Percentiles rank a stretch among this genome's conserved stretches.
phyloP scores from a whole-genome alignment of 2,888 invertebrate genomes.

The Cataglyphis cursor region DNA sequence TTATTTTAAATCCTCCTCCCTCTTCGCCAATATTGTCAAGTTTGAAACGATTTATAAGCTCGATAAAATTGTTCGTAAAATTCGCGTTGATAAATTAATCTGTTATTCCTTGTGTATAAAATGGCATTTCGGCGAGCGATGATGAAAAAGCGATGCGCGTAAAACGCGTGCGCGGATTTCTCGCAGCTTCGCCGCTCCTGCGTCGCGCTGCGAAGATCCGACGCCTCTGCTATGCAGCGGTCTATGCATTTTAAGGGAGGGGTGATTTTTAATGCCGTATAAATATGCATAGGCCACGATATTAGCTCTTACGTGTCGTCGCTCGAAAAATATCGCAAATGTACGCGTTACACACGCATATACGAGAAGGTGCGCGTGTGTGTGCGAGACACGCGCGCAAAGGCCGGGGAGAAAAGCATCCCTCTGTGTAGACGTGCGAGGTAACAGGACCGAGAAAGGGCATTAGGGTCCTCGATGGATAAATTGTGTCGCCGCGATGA shows the following conservation, averaged over 20 bases:
- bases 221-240: constrained; percentile 80
- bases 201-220: constrained; percentile 69
- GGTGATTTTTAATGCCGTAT: constrained; percentile 86
- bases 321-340: constrained; percentile 82
- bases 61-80: constrained; percentile 18
- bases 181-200: constrained; percentile 38
- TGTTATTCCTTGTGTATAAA: constrained; percentile 23
- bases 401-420: constrained; percentile 72
- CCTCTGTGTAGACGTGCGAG: constrained; percentile 68
- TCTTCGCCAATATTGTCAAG: not conserved
- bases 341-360: constrained; percentile 36
- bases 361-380: constrained; percentile 28
- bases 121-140: constrained; percentile 20
- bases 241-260: constrained; percentile 85
- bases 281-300: constrained; percentile 86
- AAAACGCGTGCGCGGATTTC: constrained; percentile 55
- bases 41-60: not conserved
- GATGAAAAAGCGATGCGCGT: constrained; percentile 38
- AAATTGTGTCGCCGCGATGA: constrained; percentile 87
- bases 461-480: constrained; percentile 85
- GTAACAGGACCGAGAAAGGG: constrained; percentile 62
- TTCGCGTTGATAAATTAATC: constrained; percentile 26
- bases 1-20: not conserved
- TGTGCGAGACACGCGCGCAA: constrained; percentile 48
- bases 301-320: constrained; percentile 85